Conservation (phyloP, 2,113 vertebrate genomes). For the Cricetomys ansorgei region DNA sequence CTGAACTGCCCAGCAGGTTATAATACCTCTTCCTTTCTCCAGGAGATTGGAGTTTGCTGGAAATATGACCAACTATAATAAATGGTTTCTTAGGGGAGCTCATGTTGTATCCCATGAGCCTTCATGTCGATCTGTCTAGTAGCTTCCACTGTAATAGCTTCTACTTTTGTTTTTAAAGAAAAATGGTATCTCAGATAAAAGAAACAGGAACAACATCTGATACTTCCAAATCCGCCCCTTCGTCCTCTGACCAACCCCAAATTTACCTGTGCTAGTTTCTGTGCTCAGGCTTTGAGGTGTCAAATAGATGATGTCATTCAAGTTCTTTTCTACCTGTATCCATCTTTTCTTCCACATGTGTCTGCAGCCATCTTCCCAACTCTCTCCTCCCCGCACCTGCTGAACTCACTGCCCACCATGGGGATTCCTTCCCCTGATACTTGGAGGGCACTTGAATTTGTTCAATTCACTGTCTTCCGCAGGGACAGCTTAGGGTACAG, state of each 20-base stretch:
- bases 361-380: background rate
- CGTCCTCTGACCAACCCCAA: background rate
- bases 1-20: conserved; percentile 56
- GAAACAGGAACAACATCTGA: background rate
- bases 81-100: background rate
- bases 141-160: background rate
- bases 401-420: background rate
- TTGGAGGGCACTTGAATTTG: background rate
- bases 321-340: background rate
- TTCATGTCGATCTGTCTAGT: background rate
- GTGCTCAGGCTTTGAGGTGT: background rate
- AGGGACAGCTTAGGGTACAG: background rate
- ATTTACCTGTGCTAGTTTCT: background rate
- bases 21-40: background rate
- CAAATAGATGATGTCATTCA: background rate
- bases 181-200: background rate
- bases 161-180: conserved; percentile 60
- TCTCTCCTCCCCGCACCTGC: background rate
- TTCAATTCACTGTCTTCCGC: background rate
- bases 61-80: conserved; percentile 63
- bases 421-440: background rate
- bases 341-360: rapidly evolving
- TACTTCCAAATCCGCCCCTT: background rate
- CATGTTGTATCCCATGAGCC: background rate
- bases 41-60: conserved; percentile 20